These are phyloP conservation scores for Drosophila gaucha DNA, from an alignment of 2,888 invertebrate species.

Conservation along the genomic window DNA sequence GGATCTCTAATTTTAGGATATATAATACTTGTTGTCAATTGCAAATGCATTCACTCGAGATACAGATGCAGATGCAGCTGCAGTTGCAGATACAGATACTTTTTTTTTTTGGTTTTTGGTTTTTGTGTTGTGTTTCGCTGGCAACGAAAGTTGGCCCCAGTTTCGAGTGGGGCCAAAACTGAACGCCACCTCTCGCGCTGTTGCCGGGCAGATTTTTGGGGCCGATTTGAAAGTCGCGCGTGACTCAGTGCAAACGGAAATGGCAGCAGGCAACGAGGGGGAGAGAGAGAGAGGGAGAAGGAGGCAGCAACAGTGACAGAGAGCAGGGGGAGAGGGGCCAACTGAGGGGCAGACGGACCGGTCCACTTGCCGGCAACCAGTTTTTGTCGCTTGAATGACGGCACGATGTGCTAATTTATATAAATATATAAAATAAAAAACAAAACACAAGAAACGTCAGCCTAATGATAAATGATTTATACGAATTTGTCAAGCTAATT, in stretches of 20 bases:
- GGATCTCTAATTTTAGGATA: slow-evolving; percentile 43
- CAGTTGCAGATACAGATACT: slow-evolving; percentile 7
- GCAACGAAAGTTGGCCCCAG: slow-evolving; percentile 28
- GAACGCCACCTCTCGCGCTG: slow-evolving; percentile 44
- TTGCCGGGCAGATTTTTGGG: slow-evolving; percentile 68
- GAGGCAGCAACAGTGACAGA: not conserved
- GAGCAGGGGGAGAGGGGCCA: too few species aligned
- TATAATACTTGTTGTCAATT: slow-evolving; percentile 44
- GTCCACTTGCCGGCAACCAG: slow-evolving; percentile 66
- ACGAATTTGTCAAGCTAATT: slow-evolving; percentile 63
- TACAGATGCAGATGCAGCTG: slow-evolving; percentile 9
- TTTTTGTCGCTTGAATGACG: slow-evolving; percentile 56
- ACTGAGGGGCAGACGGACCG: slow-evolving; percentile 24
- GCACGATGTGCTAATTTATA: slow-evolving; percentile 62
- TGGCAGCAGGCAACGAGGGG: slow-evolving; percentile 10
- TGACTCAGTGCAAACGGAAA: slow-evolving; percentile 61
- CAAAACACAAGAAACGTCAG: slow-evolving; percentile 34
- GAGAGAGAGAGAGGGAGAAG: not conserved
- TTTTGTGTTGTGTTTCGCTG: slow-evolving; percentile 1
- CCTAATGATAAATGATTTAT: slow-evolving; percentile 69
- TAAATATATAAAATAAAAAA: slow-evolving; percentile 37
- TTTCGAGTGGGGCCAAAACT: slow-evolving; percentile 24
- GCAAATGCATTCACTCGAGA: slow-evolving; percentile 27
- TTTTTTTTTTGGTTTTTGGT: slow-evolving; percentile 17
- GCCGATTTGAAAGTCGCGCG: slow-evolving; percentile 71